These are phyloP conservation scores for Setipinna tenuifilis DNA, from an alignment of 2,797 vertebrate genomes.

Conservation along the genomic window DNA sequence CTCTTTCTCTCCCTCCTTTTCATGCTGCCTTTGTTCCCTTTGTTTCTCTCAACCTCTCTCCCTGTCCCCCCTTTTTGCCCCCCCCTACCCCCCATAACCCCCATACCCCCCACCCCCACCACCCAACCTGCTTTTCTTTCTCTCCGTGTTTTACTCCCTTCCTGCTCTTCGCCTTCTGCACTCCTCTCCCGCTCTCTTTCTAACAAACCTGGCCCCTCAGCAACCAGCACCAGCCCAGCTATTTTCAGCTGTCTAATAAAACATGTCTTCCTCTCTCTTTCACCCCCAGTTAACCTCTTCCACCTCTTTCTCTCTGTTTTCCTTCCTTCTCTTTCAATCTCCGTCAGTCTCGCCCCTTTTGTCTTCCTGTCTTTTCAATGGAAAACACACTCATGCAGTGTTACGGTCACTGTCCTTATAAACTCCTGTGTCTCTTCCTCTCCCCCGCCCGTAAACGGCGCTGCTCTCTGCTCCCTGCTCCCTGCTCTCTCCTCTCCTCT, in stretches of 20 bases:
- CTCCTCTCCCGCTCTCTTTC: constrained; percentile 57
- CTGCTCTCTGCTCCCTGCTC: no score
- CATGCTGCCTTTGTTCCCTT: constrained; percentile 50
- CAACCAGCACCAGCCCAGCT: not conserved
- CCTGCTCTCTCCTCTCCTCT: no score
- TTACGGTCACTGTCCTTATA: not conserved
- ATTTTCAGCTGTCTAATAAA: constrained; percentile 20
- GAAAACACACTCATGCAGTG: not conserved
- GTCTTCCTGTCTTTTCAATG: not conserved
- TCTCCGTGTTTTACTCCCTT: constrained; percentile 66
- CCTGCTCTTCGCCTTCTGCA: constrained; percentile 55
- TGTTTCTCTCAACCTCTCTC: constrained; percentile 24
- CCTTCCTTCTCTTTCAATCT: constrained; percentile 17
- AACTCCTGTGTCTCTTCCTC: not conserved
- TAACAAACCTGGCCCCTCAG: constrained; percentile 51
- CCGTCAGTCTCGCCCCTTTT: not conserved
- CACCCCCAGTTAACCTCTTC: constrained; percentile 24
- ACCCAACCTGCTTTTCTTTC: constrained; percentile 34
- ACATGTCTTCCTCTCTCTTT: constrained; percentile 48
- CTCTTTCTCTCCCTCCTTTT: constrained; percentile 73
- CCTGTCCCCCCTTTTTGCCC: constrained; percentile 39
- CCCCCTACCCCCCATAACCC: constrained; percentile 61
- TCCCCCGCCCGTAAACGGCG: not conserved
- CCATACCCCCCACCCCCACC: constrained; percentile 55
- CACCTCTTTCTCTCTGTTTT: constrained; percentile 33